Conservation (phyloP, 2,888 invertebrate species). For the Stictocephala bisonia region DNA sequence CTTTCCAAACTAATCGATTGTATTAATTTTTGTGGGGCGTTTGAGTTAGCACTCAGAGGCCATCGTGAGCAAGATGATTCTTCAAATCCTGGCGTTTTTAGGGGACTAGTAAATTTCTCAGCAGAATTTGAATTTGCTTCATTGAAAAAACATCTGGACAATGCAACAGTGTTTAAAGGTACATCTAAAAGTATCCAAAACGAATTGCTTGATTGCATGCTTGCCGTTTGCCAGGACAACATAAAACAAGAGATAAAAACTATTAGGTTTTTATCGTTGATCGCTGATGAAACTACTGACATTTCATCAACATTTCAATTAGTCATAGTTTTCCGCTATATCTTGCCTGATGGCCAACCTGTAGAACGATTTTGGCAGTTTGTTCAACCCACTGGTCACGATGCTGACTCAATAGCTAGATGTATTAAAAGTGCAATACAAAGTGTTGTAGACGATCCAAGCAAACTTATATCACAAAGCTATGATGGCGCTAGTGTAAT, state of each 20-base stretch:
- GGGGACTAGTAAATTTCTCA: constrained; percentile 28
- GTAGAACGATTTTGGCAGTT: constrained; percentile 53
- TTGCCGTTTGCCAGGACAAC: constrained; percentile 41
- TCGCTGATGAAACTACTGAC: constrained; percentile 51
- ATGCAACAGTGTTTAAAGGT: constrained; percentile 17
- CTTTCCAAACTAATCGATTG: constrained; percentile 36
- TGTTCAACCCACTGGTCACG: constrained; percentile 39
- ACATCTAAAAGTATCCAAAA: constrained; percentile 32
- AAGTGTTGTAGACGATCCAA: constrained; percentile 49
- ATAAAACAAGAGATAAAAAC: constrained; percentile 50
- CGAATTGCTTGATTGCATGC: constrained; percentile 41
- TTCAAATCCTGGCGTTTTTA: constrained; percentile 30
- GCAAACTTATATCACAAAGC: constrained; percentile 57
- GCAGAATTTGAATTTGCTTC: constrained; percentile 14
- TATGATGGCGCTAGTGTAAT: constrained; percentile 56
- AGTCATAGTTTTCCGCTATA: constrained; percentile 53
- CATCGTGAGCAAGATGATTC: constrained; percentile 20
- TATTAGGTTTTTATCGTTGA: constrained; percentile 50
- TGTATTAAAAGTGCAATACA: constrained; percentile 48
- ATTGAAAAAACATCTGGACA: constrained; percentile 11
- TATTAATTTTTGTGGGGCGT: constrained; percentile 21
- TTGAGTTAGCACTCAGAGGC: constrained; percentile 27
- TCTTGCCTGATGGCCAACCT: constrained; percentile 47
- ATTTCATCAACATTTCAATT: constrained; percentile 51
- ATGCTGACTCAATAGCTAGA: constrained; percentile 50